Evolutionary conservation across 2,797 vertebrate genomes (phyloP), one percentile per base, ranked within the genome.

Genomic region (Rhinophrynus dorsalis): DNA sequence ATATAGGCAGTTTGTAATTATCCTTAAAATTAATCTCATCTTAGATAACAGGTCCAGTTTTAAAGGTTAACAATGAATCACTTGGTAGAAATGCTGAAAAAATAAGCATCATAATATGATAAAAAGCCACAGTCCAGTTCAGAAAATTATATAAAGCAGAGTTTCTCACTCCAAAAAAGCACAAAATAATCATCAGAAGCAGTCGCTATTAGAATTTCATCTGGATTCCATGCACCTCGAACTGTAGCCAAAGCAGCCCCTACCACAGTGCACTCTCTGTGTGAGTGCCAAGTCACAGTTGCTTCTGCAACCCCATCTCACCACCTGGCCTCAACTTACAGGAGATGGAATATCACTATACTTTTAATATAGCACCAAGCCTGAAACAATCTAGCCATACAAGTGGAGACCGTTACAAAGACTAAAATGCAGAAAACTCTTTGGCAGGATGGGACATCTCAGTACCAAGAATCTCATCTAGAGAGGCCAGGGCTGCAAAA

Each of bases 241-340:
- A 42, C 20, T 12, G 35, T 30, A 27, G 40, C 21, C 38, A 57
- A 48, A 35, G 7, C 27, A 13, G 30, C 13, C 12, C n/a, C 29
- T n/a, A 24, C 9, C 33, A 65, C 62, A 65, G 23, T 37, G 50
- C 42, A 56, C 13, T 15, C 65, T 48, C 29, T 67, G 44, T 67
- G 64, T 27, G 40, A 9, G 15, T 32, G 64, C 64, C 64, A 67
- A 67, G 27, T 23, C 32, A 24, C 32, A 24, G 2, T 37, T 38
- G 24, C 37, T 55, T 17, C 8, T 17, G 27, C 40, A 56, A 26
- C 29, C 27, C 20, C 26, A 33, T 24, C 29, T n/a, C 3, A 55
- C 51, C 48, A 66, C 50, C 62, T 67, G 63, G 51, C 50, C 27
- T 55, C 35, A 21, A 3, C 33, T 38, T 55, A 44, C 21, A 15